Base-by-base conservation (phyloP, 2,797 vertebrate genomes). In the Chrysocyon brachyurus region DNA sequence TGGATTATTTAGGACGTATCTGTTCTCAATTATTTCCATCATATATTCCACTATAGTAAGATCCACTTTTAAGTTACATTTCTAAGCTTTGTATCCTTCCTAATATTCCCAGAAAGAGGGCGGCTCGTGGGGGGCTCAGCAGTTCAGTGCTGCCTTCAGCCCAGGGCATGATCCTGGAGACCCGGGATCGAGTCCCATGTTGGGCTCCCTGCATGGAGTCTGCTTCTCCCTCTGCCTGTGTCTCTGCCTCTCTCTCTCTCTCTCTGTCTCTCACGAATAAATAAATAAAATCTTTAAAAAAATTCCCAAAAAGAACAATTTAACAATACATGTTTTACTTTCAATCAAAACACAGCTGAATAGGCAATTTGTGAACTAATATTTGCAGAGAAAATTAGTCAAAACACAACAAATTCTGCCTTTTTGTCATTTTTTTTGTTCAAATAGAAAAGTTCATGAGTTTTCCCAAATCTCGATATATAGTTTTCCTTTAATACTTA, bases 331-430 rank as follows among this genome's bases (percentile, higher is more conserved):
- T 5, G 56, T 33, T 90, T 85, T 94, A 96, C 95, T 90, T 88
- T 97, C 85, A 94, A 79, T 84, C 82, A 93, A 77, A 95, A 96
- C 49, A 54, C 64, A 97, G 98, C 81, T 75, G 66, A 97, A 84
- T 5, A 96, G 57, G 97, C 49, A 83, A 82, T 56, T 85, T 96
- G 81, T 96, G 87, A 83, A 93, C 87, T 4, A 90, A 79, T 68
- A 97, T 70, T 59, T 36, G 85, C 81, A 66, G 94, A 98, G 14
- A 46, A 56, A 78, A 97, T 64, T 88, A 97, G 56, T 84, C 49
- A 96, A 98, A 92, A 78, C 8, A 88, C 90, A 98, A 88, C 90
- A 98, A 12, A 0, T 22, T 81, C 17, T 14, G 46, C n/a, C 57
- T 92, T 94, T 97, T 82, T 97, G 36, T 16, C 33, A 33, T 88